phyloP scores from a whole-genome alignment of 53 echinoderm and acorn worm species.

The Paelopatides confundens region DNA sequence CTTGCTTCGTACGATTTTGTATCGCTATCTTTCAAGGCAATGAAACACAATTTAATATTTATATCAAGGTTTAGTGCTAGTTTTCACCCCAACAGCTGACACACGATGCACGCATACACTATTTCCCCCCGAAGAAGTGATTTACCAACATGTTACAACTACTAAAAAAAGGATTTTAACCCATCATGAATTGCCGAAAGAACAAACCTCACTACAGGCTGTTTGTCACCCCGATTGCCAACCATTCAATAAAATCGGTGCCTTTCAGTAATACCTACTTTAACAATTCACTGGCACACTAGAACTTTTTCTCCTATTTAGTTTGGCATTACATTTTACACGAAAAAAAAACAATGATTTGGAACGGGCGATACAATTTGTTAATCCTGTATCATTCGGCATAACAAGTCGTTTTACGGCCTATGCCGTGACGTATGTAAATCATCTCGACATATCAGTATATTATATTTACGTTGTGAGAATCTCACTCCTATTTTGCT shows the following conservation, averaged over 20 bases:
- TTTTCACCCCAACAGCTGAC: background rate
- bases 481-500: background rate
- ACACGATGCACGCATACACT: background rate
- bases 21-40: too few relatives aligned
- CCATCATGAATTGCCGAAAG: background rate
- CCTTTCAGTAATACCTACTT: background rate
- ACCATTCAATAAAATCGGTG: background rate
- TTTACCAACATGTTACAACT: background rate
- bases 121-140: too few relatives aligned
- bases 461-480: slow-evolving; percentile 45
- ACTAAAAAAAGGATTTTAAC: background rate
- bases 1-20: too few relatives aligned
- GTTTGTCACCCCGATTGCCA: too few relatives aligned
- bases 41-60: too few relatives aligned
- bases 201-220: background rate
- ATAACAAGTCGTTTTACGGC: background rate
- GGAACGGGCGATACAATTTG: background rate
- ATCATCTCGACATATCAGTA: background rate
- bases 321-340: background rate
- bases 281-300: background rate
- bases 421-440: background rate
- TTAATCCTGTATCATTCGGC: background rate
- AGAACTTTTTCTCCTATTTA: slow-evolving; percentile 8
- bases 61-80: too few relatives aligned
- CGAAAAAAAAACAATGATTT: background rate